Evolutionary conservation across 2,797 vertebrate genomes (phyloP), one percentile per base, ranked within the genome.

Genomic region (Sylvilagus floridanus): DNA sequence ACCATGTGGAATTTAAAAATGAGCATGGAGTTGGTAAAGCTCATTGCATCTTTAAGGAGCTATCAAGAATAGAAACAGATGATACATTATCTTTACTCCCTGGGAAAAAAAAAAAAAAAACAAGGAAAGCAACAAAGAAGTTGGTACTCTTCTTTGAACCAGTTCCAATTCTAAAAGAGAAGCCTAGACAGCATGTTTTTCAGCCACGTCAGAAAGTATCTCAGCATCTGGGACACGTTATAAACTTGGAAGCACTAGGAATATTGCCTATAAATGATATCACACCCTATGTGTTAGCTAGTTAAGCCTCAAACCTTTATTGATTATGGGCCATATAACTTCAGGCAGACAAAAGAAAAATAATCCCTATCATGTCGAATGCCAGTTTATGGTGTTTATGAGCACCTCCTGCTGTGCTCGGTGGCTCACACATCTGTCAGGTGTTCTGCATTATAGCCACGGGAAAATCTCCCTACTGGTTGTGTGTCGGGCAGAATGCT

Each of bases 381-480:
- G 93, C 84, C 82, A 96, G 96, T 97, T 96, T 96, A 88, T 81
- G 90, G 92, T 97, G 93, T 96, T 98, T 98, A 96, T 97, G 96
- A 97, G 97, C 93, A 94, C 95, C 87, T 88, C 96, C 95, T 91
- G 95, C 97, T 97, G 95, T 97, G 97, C 96, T 97, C 98, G 97
- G 97, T 96, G 98, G 98, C 96, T 98, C 97, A 97, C 96, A 97
- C 97, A 98, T 97, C 98, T 98, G 98, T 98, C 98, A 98, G 98
- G 98, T 98, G 97, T 96, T 89, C 91, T 14, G 50, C 96, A 96
- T 97, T 97, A 88, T 17, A 98, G 97, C 97, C 97, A 96, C 97
- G 97, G 97, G 98, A 98, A 98, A 94, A 89, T 84, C 98, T 97
- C 96, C 47, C 17, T 96, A 95, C 96, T 95, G 95, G 93, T 97